Percentiles rank a stretch among this genome's conserved stretches.
Conservation (phyloP, 2,113 vertebrate genomes). For the Dipodomys stephensi region DNA sequence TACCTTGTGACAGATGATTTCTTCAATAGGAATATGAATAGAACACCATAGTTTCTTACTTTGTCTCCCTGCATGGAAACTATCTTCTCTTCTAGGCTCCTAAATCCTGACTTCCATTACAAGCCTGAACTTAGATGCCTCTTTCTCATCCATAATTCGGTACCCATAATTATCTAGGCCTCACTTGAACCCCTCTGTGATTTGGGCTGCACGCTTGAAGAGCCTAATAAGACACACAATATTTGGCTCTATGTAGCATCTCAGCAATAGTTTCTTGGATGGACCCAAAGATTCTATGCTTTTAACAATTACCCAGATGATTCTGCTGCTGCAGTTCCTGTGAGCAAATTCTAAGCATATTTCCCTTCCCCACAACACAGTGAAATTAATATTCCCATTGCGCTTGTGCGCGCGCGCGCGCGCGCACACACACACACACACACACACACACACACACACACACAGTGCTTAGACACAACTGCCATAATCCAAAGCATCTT, state of each 20-base stretch:
- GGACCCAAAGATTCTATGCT: neutral
- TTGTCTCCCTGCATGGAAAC: neutral
- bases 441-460: neutral
- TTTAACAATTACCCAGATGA: neutral
- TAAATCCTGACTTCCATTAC: neutral
- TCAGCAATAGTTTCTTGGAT: neutral
- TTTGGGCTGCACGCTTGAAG: neutral
- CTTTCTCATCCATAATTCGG: neutral
- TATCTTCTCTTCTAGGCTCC: neutral
- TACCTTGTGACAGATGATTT: neutral
- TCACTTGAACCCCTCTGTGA: neutral
- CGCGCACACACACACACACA: too few species aligned
- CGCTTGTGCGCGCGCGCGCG: neutral
- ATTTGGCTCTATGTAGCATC: neutral
- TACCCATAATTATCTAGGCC: too few species aligned
- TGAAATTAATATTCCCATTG: too few species aligned
- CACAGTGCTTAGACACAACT: neutral
- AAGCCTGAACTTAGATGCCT: neutral
- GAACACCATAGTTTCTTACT: neutral
- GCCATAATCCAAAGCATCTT: neutral
- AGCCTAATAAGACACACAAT: neutral
- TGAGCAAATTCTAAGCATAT: rapidly evolving
- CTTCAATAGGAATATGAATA: neutral
- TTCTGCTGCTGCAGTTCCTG: neutral
- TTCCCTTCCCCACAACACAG: neutral